A percentile compares a stretch with the other conserved stretches of the same genome.
Evolutionary conservation across 2,113 vertebrate genomes (phyloP).

Genomic region (Pseudorectes ferrugineus): DNA sequence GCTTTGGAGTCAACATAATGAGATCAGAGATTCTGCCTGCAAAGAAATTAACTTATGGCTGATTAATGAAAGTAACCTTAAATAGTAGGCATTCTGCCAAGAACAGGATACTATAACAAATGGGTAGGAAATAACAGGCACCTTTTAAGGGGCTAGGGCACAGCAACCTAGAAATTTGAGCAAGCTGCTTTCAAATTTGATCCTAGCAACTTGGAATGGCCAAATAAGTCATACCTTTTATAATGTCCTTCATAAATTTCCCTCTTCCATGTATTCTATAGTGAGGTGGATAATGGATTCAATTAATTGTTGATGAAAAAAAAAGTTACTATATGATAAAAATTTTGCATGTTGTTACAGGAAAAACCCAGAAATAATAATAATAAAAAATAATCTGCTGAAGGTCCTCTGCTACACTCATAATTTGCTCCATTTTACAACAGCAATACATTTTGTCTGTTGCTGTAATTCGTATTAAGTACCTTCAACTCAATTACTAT

Average conservation of each 20-base stretch:
- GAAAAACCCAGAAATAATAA: slow-evolving; percentile 20
- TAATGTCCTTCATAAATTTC: slow-evolving; percentile 55
- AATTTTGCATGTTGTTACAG: slow-evolving; percentile 54
- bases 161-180: slow-evolving; percentile 49
- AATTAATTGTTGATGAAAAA: slow-evolving; percentile 67
- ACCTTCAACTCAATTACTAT: too few relatives aligned
- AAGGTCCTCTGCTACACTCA: neutral
- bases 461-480: neutral
- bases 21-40: slow-evolving; percentile 69
- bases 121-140: slow-evolving; percentile 42
- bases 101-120: slow-evolving; percentile 44
- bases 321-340: slow-evolving; percentile 62
- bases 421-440: neutral
- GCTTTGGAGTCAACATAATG: slow-evolving; percentile 69
- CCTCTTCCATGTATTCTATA: neutral
- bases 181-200: slow-evolving; percentile 67
- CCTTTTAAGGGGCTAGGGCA: slow-evolving; percentile 42
- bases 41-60: slow-evolving; percentile 73
- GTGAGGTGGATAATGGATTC: slow-evolving; percentile 65
- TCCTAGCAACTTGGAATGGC: slow-evolving; percentile 61
- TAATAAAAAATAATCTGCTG: neutral
- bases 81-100: slow-evolving; percentile 63
- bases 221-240: slow-evolving; percentile 59
- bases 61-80: slow-evolving; percentile 75
- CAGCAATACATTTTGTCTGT: neutral